These are phyloP conservation scores for Psephotus haematonotus DNA, from an alignment of 2,113 vertebrate species.

Conservation along the genomic window DNA sequence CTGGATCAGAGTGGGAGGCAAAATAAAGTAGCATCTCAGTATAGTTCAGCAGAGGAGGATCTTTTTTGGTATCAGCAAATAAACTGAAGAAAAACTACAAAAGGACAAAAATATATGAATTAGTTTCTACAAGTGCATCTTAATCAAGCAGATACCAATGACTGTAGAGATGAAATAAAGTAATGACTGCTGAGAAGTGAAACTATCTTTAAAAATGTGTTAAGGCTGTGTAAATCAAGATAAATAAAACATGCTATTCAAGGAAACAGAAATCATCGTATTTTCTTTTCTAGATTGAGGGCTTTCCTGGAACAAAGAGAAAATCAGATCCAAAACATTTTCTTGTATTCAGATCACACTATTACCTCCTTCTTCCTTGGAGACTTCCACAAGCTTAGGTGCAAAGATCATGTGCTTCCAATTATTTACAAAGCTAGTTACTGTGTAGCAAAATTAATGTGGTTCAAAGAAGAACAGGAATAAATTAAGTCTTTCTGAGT, in stretches of 20 bases:
- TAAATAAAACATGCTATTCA: neutral
- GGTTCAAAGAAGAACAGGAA: neutral
- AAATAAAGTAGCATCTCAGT: slow-evolving; percentile 87
- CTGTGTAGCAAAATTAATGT: neutral
- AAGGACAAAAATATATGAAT: neutral
- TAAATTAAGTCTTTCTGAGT: neutral
- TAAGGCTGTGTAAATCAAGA: neutral
- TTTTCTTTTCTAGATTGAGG: neutral
- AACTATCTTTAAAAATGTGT: neutral
- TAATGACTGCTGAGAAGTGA: neutral
- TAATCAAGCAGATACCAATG: neutral
- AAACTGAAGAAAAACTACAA: slow-evolving; percentile 88
- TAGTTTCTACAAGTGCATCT: neutral
- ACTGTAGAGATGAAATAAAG: neutral
- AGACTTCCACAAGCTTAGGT: neutral
- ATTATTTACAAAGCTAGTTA: neutral
- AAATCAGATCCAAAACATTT: neutral
- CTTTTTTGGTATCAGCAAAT: slow-evolving; percentile 77
- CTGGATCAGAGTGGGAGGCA: slow-evolving; percentile 78
- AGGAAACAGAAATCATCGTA: neutral
- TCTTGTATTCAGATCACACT: neutral
- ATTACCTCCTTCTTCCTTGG: neutral
- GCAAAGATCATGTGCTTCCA: neutral
- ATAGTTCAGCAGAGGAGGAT: slow-evolving; percentile 79
- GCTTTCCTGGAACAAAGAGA: neutral